Percentiles rank a stretch among this genome's conserved stretches.
These are phyloP conservation scores for Myopa testacea DNA, from an alignment of 2,888 invertebrate species.

Conservation along the genomic window DNA sequence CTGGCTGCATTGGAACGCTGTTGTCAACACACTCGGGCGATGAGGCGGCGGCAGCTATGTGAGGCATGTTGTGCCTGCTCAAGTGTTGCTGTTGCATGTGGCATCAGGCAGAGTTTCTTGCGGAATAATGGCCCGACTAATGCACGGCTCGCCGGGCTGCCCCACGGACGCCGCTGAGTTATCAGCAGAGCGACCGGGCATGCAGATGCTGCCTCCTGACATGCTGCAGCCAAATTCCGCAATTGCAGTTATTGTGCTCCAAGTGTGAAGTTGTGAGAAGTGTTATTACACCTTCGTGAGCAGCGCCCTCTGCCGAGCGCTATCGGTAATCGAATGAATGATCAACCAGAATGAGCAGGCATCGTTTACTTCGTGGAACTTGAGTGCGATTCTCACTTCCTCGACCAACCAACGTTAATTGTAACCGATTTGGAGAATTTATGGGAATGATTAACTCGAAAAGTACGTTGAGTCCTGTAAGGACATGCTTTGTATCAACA, in stretches of 20 bases:
- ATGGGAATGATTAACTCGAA: too few species aligned
- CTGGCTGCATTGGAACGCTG: slow-evolving; percentile 7
- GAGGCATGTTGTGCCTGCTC: slow-evolving; percentile 25
- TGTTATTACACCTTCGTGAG: slow-evolving; percentile 34
- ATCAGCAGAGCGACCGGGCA: too few species aligned
- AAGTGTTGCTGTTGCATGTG: slow-evolving; percentile 19
- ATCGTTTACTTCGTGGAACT: too few species aligned
- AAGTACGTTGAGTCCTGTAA: too few species aligned
- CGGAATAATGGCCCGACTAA: neutral
- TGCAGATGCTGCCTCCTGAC: too few species aligned
- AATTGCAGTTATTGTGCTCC: slow-evolving; percentile 33
- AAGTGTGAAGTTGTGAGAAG: slow-evolving; percentile 41
- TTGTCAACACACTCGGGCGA: slow-evolving; percentile 34
- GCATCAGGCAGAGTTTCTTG: neutral
- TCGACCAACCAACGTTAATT: too few species aligned
- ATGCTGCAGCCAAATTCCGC: slow-evolving; percentile 28
- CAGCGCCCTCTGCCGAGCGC: neutral
- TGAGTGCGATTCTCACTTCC: too few species aligned
- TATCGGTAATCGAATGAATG: neutral
- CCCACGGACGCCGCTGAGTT: too few species aligned
- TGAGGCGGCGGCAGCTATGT: slow-evolving; percentile 22
- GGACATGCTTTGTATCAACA: too few species aligned
- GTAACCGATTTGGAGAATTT: too few species aligned
- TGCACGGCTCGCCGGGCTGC: too few species aligned
- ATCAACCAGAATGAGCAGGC: neutral